Conservation (phyloP, 2,888 invertebrate species). For the Torymus tubicola region DNA sequence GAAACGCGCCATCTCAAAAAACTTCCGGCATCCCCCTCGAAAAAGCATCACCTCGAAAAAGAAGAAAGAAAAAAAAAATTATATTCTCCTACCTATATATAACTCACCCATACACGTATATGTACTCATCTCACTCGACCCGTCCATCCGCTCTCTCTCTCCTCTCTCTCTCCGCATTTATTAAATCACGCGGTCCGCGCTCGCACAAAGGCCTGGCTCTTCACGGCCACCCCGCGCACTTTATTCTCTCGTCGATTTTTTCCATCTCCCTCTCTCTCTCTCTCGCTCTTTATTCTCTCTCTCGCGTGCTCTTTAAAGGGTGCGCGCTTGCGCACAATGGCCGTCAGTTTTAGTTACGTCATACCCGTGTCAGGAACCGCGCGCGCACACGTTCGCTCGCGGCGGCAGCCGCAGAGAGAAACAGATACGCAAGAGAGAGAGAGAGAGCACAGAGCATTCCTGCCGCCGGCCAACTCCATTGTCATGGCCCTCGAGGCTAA, state of each 20-base stretch:
- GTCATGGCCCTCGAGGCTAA: conserved; percentile 42
- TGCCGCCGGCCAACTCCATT: conserved; percentile 32
- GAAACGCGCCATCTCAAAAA: neutral
- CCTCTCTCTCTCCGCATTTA: conserved; percentile 34
- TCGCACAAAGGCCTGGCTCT: conserved; percentile 15
- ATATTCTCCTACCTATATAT: too few species aligned
- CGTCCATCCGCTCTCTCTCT: conserved; percentile 13
- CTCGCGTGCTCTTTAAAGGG: conserved; percentile 35
- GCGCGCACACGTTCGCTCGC: neutral
- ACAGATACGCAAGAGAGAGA: conserved; percentile 1
- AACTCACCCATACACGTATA: neutral
- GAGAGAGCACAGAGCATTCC: conserved; percentile 39
- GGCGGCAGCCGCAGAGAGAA: neutral
- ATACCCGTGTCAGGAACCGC: conserved; percentile 66
- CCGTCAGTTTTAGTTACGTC: conserved; percentile 73
- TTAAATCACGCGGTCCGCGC: conserved; percentile 24
- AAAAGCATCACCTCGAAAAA: neutral
- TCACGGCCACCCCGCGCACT: conserved; percentile 12
- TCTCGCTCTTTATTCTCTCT: neutral
- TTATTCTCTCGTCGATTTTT: conserved; percentile 11
- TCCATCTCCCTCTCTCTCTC: neutral
- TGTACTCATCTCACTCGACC: too few species aligned
- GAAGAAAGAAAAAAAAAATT: neutral
- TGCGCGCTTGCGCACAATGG: conserved; percentile 67
- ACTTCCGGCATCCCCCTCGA: neutral